phyloP scores from a whole-genome alignment of 2,797 vertebrate species.

The Heterohyrax brucei region DNA sequence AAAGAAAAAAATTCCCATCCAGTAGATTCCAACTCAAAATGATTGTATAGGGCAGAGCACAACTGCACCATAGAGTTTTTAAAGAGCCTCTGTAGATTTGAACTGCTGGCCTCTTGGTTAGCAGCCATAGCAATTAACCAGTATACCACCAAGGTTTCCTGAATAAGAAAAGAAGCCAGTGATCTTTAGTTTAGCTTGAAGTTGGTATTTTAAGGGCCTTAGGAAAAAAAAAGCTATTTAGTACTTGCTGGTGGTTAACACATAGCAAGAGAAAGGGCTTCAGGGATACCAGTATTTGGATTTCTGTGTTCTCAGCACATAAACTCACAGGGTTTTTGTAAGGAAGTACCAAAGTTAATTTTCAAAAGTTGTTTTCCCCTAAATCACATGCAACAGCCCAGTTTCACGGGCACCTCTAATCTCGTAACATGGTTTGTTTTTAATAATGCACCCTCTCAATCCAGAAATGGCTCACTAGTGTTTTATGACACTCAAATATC shows the following conservation, averaged over 20 bases:
- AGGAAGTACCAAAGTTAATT: constrained; percentile 64
- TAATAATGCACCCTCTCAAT: not conserved
- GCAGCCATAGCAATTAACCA: no score
- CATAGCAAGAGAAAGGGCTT: not conserved
- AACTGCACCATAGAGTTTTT: no score
- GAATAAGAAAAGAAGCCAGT: not conserved
- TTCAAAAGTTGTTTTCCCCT: constrained; percentile 46
- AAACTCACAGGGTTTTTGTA: constrained; percentile 14
- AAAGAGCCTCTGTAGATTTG: no score
- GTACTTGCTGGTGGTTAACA: not conserved
- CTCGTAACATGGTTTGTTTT: constrained; percentile 1
- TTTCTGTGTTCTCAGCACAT: not conserved
- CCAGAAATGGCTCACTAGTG: constrained; percentile 23
- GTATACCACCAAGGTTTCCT: not conserved
- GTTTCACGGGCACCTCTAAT: not conserved
- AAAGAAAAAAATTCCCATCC: no score
- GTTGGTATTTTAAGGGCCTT: not conserved
- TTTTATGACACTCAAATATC: constrained; percentile 2
- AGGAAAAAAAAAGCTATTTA: not conserved
- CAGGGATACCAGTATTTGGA: not conserved
- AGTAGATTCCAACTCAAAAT: no score
- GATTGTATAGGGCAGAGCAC: no score
- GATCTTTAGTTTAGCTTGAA: not conserved
- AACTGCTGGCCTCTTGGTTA: no score
- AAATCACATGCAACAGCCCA: not conserved